A percentile compares a stretch with the other conserved stretches of the same genome.
phyloP scores from a whole-genome alignment of 2,797 vertebrate species.

The Florisuga fusca region DNA sequence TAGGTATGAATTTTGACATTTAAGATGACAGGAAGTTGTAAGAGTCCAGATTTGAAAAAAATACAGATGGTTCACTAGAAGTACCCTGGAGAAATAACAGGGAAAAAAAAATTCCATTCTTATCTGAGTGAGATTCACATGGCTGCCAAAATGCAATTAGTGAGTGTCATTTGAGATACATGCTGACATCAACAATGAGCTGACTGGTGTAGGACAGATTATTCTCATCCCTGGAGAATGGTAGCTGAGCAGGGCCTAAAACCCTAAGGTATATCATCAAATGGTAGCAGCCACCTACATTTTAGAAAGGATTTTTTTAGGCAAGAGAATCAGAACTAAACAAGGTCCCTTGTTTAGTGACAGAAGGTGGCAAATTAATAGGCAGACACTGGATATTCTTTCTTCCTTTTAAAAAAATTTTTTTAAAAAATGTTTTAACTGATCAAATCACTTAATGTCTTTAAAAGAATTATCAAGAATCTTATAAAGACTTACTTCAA shows the following conservation, averaged over 20 bases:
- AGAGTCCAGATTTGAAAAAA: neutral
- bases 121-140: neutral
- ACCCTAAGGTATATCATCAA: neutral
- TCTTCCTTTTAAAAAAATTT: neutral
- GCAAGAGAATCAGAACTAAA: neutral
- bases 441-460: neutral
- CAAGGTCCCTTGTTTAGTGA: neutral
- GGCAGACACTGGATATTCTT: neutral
- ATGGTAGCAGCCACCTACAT: neutral
- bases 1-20: neutral
- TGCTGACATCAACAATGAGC: neutral
- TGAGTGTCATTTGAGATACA: neutral
- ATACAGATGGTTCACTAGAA: neutral
- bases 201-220: neutral
- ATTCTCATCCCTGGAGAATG: neutral
- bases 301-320: neutral
- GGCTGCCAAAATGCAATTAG: neutral
- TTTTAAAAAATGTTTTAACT: neutral
- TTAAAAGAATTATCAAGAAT: neutral
- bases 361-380: neutral
- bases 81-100: neutral
- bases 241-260: neutral
- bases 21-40: neutral
- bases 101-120: neutral
- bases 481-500: neutral